These are phyloP conservation scores for Idaea aversata DNA, from an alignment of 2,888 invertebrate species.

Conservation along the genomic window DNA sequence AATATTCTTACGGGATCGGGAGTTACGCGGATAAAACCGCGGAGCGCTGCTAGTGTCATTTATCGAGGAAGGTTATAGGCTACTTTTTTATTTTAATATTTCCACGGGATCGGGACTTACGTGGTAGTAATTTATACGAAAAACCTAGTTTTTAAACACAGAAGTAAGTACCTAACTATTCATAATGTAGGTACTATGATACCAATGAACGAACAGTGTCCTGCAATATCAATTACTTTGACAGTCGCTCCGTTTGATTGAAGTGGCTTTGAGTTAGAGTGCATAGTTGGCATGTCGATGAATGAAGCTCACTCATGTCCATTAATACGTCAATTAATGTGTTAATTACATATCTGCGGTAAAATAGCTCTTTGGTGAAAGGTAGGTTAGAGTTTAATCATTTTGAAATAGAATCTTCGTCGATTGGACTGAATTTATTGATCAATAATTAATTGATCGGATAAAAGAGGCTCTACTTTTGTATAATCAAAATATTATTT, in stretches of 20 bases:
- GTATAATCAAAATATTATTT: no score
- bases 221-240: constrained; percentile 13
- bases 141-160: no score
- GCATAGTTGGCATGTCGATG: constrained; percentile 6
- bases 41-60: no score
- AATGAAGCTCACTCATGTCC: not conserved
- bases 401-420: not conserved
- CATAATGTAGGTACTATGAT: not conserved
- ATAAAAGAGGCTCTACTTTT: not conserved
- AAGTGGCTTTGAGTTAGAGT: not conserved
- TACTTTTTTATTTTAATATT: no score
- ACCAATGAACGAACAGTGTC: not conserved
- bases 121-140: no score
- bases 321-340: not conserved
- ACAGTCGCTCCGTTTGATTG: constrained; percentile 22
- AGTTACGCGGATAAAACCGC: no score
- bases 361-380: not conserved
- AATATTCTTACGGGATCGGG: no score
- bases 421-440: not conserved
- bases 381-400: not conserved
- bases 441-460: no score
- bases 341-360: not conserved
- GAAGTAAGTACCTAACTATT: not conserved
- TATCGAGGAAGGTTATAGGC: no score
- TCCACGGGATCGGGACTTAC: no score